Base-by-base conservation (phyloP, 2,797 vertebrate genomes). In the Xenopus petersii region DNA sequence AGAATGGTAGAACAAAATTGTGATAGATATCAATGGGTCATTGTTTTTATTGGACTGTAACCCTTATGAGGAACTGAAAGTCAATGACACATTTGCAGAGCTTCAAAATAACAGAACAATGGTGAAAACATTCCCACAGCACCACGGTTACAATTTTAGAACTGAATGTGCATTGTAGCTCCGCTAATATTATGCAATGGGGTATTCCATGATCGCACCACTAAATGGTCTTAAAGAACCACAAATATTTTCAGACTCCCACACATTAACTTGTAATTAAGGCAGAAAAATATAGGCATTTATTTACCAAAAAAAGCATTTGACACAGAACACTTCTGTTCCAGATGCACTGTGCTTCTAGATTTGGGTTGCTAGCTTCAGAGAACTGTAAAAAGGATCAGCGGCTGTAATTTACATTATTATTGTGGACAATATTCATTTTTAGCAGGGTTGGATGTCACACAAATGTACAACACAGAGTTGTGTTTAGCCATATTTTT, bases 101-200 rank as follows among this genome's bases (percentile, higher is more conserved):
- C 65, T 12, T 51, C 49, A 9, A 2, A 51, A 51, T 4, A 51
- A 12, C 56, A 36, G 59, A 58, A 73, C 76, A 79, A 79, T 79
- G 66, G 71, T 21, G 58, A 70, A 73, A 65, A 74, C 71, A 79
- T 79, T 79, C 76, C 55, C 71, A 70, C 33, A 30, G 71, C 76
- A 70, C 70, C 69, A 79, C 16, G 42, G 66, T 70, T 69, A 73
- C 61, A 74, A 58, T 48, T 3, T 10, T 12, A 65, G 71, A 26
- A 73, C 76, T 79, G 66, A 69, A 67, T 61, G 17, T 36, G 42
- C 61, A 73, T 74, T 73, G 76, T 65, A 59, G 24, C 17, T 2
- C 51, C 36, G 15, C 47, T 73, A 78, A 69, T 73, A 69, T 64
- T 78, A 78, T 73, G 70, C 76, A 73, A 42, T 73, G 24, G 60